Base-by-base conservation (phyloP, 2,888 invertebrate genomes). In the Idaea biselata region DNA sequence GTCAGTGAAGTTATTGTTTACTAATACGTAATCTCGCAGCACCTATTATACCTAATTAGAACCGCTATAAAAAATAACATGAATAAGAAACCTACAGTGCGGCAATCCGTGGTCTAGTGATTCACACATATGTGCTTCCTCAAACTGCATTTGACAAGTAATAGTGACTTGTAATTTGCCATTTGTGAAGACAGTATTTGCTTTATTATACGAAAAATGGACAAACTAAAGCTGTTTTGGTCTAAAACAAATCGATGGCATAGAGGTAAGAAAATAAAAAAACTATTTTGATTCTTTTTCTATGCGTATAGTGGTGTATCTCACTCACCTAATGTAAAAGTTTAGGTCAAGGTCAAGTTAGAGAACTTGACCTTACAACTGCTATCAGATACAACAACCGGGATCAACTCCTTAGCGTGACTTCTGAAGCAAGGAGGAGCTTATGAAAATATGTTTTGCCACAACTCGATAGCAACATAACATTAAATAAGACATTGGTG, bases 161-260 rank as follows among this genome's bases (percentile, higher is more conserved):
- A 44, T 11, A 11, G 44, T 44, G 44, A 44, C 44, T 44, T 44
- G 44, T 44, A 44, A 44, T 44, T 44, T 44, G 44, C 11, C 11
- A 44, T 44, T 32, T 32, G 32, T 32, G 32, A 32, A 32, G 32
- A 32, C 32, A 32, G 1, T 32, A 11, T 32, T 4, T 32, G 1
- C 11, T 61, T 11, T 57, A 63, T 14, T 63, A 31, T 16, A 5
- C 68, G 66, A 62, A 77, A 68, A 65, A 76, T 83, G 74, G 75
- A 84, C 18, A 84, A 81, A 75, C 55, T 86, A 2, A 84, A 81
- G 64, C 64, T 71, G 2, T 62, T 79, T n/a, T 89, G 87, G 88
- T 80, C 82, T 0, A 89, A 87, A 77, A 89, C 86, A 0, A 91
- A 91, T 74, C 87, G 91, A 32, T 91, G 89, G 89, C 88, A 90